A percentile compares a stretch with the other conserved stretches of the same genome.
Conservation (phyloP, 1,140 invertebrate genomes). For the Drosophila bocki region DNA sequence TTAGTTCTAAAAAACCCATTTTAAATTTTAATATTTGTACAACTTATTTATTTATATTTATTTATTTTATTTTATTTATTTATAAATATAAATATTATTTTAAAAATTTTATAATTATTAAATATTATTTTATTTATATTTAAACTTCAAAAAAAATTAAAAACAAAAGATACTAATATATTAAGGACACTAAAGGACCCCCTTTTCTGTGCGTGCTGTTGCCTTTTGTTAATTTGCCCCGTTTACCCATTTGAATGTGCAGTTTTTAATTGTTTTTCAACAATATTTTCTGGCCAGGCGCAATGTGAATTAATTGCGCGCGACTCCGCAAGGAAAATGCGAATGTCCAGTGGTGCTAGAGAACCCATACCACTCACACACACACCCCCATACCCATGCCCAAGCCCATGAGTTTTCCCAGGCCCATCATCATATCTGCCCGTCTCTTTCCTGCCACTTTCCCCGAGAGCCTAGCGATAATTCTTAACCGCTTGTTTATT, state of each 20-base stretch:
- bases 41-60: no score
- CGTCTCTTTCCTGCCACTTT: conserved; percentile 4
- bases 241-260: conserved; percentile 59
- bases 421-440: conserved; percentile 21
- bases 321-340: conserved; percentile 50
- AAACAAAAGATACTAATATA: neutral
- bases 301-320: conserved; percentile 62
- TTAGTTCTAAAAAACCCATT: no score
- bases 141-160: no score
- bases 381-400: neutral
- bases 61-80: no score
- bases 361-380: neutral
- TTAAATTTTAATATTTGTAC: no score
- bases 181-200: neutral
- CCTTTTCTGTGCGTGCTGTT: neutral
- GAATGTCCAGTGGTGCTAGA: conserved; percentile 14
- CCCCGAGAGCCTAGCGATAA: conserved; percentile 61
- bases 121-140: no score
- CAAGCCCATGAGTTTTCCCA: conserved; percentile 6
- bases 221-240: conserved; percentile 52
- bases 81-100: no score
- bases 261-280: conserved; percentile 79
- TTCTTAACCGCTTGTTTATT: conserved; percentile 82
- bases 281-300: conserved; percentile 57
- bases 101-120: no score